Conservation (phyloP, 2,797 vertebrate genomes). For the Philypnodon macrostomus region DNA sequence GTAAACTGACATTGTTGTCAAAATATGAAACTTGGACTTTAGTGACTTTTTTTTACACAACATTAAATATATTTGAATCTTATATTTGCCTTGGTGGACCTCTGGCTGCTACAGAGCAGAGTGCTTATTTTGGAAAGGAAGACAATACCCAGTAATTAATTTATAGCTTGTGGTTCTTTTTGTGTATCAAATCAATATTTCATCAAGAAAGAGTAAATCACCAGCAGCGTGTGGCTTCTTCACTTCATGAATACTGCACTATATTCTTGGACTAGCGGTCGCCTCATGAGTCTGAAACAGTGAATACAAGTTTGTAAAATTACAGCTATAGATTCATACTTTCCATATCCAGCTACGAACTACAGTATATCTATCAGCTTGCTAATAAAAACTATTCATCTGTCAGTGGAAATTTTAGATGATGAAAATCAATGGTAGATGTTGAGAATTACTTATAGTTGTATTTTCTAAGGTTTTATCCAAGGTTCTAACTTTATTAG, state of each 20-base stretch:
- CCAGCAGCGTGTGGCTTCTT: constrained; percentile 59
- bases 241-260: constrained; percentile 72
- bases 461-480: too few relatives aligned
- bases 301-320: constrained; percentile 25
- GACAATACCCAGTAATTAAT: constrained; percentile 69
- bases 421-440: too few relatives aligned
- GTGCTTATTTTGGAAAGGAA: constrained; percentile 39
- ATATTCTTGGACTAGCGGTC: constrained; percentile 40
- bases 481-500: too few relatives aligned
- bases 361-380: too few relatives aligned
- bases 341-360: neutral
- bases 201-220: constrained; percentile 70
- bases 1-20: constrained; percentile 4
- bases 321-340: neutral
- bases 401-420: too few relatives aligned
- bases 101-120: constrained; percentile 18
- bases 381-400: too few relatives aligned
- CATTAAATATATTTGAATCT: neutral
- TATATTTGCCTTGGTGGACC: neutral
- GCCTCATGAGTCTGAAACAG: constrained; percentile 28
- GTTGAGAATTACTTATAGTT: too few relatives aligned
- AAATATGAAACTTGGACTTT: neutral
- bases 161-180: constrained; percentile 67
- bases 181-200: constrained; percentile 75
- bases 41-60: too few relatives aligned